phyloP scores from a whole-genome alignment of 1,140 invertebrate genomes.

The Triops longicaudatus region DNA sequence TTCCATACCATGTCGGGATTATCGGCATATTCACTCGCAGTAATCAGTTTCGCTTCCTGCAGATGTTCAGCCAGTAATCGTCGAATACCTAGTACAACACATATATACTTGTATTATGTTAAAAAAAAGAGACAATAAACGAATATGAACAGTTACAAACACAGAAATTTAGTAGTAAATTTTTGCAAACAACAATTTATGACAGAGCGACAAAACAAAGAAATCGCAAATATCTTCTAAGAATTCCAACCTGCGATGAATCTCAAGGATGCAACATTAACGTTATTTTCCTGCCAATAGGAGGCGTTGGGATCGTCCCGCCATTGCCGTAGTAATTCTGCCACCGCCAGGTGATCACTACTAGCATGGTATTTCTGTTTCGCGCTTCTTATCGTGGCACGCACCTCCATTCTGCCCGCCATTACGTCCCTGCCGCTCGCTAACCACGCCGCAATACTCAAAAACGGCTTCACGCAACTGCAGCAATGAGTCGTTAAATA shows the following conservation, averaged over 20 bases:
- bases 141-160: too few species aligned
- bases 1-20: conserved; percentile 33
- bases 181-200: too few species aligned
- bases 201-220: too few species aligned
- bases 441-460: conserved; percentile 37
- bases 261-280: conserved; percentile 40
- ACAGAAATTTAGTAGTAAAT: too few species aligned
- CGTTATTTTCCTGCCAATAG: conserved; percentile 39
- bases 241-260: conserved; percentile 41
- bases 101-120: too few species aligned
- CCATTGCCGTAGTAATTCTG: conserved; percentile 46
- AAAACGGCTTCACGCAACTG: conserved; percentile 42
- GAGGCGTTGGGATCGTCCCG: conserved; percentile 35
- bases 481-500: conserved; percentile 20
- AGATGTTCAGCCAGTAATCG: conserved; percentile 25
- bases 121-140: too few species aligned
- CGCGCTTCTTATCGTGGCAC: conserved; percentile 39
- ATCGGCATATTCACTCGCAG: conserved; percentile 10
- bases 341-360: conserved; percentile 48
- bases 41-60: conserved; percentile 22
- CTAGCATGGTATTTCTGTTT: conserved; percentile 44
- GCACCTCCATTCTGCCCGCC: conserved; percentile 33
- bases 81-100: conserved; percentile 27
- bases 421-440: conserved; percentile 37
- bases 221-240: too few species aligned